These are phyloP conservation scores for Gasterosteus aculeatus DNA, from an alignment of 2,113 vertebrate species.

Conservation along the genomic window DNA sequence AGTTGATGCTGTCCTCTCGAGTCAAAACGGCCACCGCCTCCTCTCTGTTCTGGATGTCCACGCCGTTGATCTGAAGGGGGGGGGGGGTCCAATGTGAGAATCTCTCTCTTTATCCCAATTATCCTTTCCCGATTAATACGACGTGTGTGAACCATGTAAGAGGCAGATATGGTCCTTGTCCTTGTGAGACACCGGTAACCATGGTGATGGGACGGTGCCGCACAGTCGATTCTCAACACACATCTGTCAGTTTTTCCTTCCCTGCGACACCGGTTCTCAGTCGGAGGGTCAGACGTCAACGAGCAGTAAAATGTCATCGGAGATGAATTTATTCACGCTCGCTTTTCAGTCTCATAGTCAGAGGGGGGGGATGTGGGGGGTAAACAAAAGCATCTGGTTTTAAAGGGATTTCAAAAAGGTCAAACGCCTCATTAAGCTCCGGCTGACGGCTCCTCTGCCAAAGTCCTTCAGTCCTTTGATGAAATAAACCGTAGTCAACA, in stretches of 20 bases:
- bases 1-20: slow-evolving; percentile 86
- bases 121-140: not conserved
- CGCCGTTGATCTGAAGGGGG: slow-evolving; percentile 84
- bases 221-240: slow-evolving; percentile 32
- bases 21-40: slow-evolving; percentile 87
- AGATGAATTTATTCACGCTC: not conserved
- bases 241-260: not conserved
- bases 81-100: not conserved
- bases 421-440: not conserved
- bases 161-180: not conserved
- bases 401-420: not conserved
- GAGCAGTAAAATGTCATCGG: not conserved
- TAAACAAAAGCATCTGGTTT: not conserved
- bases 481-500: not conserved
- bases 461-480: not conserved
- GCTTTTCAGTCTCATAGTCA: not conserved
- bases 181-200: slow-evolving; percentile 29
- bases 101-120: not conserved
- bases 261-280: not conserved
- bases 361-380: not conserved
- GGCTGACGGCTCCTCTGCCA: not conserved
- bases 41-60: slow-evolving; percentile 87
- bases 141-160: not conserved
- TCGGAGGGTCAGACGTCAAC: slow-evolving; percentile 1
- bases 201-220: slow-evolving; percentile 27